These are phyloP conservation scores for Polyodon spathula DNA, from an alignment of 2,113 vertebrate species.

Conservation along the genomic window DNA sequence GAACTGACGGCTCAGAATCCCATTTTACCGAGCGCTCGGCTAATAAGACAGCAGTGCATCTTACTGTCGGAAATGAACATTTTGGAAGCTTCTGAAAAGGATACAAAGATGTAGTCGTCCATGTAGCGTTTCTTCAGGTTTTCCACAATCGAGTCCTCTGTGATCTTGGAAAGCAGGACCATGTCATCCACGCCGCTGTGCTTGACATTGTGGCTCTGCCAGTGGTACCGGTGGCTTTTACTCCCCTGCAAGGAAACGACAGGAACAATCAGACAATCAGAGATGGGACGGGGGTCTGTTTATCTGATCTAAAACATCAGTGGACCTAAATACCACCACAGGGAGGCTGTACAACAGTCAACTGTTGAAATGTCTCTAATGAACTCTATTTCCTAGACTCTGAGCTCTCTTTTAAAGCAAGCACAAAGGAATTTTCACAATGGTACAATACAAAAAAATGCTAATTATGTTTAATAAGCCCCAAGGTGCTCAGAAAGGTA, in stretches of 20 bases:
- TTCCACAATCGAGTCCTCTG: slow-evolving; percentile 93
- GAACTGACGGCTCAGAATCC: too few species aligned
- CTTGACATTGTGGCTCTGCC: slow-evolving; percentile 98
- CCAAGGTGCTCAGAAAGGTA: too few species aligned
- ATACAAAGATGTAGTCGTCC: slow-evolving; percentile 99
- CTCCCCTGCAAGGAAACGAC: slow-evolving; percentile 68
- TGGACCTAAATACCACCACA: slow-evolving; percentile 21
- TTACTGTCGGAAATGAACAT: too few species aligned
- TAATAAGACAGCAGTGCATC: too few species aligned
- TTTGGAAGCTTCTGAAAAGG: slow-evolving; percentile 49
- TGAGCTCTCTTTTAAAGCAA: too few species aligned
- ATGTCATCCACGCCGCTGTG: slow-evolving; percentile 96
- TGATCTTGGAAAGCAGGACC: slow-evolving; percentile 95
- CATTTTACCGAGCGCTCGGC: too few species aligned
- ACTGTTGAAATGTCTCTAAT: slow-evolving; percentile 7
- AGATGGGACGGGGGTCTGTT: slow-evolving; percentile 14
- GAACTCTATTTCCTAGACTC: not conserved
- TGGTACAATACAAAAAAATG: too few species aligned
- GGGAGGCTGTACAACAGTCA: slow-evolving; percentile 6
- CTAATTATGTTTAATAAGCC: too few species aligned
- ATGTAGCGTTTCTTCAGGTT: slow-evolving; percentile 98
- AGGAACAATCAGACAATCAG: slow-evolving; percentile 17
- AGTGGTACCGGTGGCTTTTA: slow-evolving; percentile 93
- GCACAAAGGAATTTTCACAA: too few species aligned
- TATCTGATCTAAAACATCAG: slow-evolving; percentile 14